These are phyloP conservation scores for Loris lydekkerianus DNA, from an alignment of 2,797 vertebrate species.

Conservation along the genomic window DNA sequence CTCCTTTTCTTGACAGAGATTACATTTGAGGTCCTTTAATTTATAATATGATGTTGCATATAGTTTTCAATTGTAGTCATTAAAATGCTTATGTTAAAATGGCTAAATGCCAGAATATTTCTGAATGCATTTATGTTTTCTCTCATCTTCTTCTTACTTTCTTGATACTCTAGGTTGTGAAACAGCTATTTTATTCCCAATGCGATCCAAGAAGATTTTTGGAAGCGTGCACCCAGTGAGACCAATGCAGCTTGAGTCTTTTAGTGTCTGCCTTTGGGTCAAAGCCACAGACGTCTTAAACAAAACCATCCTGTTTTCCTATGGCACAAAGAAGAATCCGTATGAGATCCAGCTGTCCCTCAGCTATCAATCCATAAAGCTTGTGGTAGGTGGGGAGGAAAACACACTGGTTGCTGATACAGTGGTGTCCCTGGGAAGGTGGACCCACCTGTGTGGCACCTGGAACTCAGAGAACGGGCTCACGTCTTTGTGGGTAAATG, in stretches of 20 bases:
- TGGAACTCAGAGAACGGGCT: constrained; percentile 94
- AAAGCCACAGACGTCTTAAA: constrained; percentile 92
- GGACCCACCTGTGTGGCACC: constrained; percentile 94
- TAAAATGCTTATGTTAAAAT: not conserved
- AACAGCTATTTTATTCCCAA: constrained; percentile 95
- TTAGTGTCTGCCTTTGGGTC: constrained; percentile 95
- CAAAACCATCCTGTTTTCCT: constrained; percentile 96
- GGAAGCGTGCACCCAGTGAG: constrained; percentile 90
- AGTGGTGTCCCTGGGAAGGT: constrained; percentile 86
- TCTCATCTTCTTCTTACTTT: not conserved
- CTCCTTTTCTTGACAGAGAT: not conserved
- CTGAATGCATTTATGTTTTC: constrained; percentile 8
- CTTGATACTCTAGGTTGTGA: constrained; percentile 92
- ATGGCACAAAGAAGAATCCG: constrained; percentile 93
- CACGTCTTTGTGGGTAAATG: constrained; percentile 91
- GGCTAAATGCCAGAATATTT: not conserved
- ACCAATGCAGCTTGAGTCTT: constrained; percentile 89
- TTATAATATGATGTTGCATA: not conserved
- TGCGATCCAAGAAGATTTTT: constrained; percentile 96
- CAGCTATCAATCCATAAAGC: constrained; percentile 86
- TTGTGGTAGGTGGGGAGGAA: constrained; percentile 91
- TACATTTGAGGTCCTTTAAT: not conserved
- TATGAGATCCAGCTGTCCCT: constrained; percentile 96
- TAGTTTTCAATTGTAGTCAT: not conserved
- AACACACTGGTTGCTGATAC: constrained; percentile 89